Evolutionary conservation across 2,888 invertebrate species (phyloP).

Genomic region (Eilema depressum): DNA sequence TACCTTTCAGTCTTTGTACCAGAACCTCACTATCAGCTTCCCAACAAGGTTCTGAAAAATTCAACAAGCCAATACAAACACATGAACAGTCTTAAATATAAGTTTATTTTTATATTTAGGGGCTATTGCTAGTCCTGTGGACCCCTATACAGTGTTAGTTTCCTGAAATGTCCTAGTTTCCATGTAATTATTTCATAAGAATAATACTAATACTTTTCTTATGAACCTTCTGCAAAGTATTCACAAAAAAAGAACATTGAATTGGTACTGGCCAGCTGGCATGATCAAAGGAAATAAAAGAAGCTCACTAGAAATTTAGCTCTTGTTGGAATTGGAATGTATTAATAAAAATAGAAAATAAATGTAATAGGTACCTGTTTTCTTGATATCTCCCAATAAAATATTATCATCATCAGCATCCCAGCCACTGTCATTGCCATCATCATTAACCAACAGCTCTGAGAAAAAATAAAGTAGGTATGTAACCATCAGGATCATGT

Average conservation of each 20-base stretch:
- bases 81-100: too few relatives aligned
- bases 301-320: too few relatives aligned
- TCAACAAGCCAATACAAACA: not conserved
- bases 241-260: too few relatives aligned
- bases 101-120: too few relatives aligned
- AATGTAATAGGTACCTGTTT: constrained; percentile 39
- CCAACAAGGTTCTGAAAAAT: constrained; percentile 16
- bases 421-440: constrained; percentile 69
- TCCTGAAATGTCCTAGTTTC: too few relatives aligned
- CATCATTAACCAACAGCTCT: constrained; percentile 61
- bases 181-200: too few relatives aligned
- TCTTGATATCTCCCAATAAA: constrained; percentile 62
- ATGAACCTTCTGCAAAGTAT: not conserved
- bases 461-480: constrained; percentile 40
- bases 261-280: too few relatives aligned
- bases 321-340: not conserved
- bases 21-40: constrained; percentile 10
- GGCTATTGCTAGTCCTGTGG: too few relatives aligned
- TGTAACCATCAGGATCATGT: too few relatives aligned
- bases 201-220: not conserved
- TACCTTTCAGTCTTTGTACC: not conserved
- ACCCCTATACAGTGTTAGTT: too few relatives aligned
- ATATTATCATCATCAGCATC: constrained; percentile 77
- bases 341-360: not conserved
- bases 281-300: too few relatives aligned